Conservation (phyloP, 2,888 invertebrate species). For the Microplitis deprimator region DNA sequence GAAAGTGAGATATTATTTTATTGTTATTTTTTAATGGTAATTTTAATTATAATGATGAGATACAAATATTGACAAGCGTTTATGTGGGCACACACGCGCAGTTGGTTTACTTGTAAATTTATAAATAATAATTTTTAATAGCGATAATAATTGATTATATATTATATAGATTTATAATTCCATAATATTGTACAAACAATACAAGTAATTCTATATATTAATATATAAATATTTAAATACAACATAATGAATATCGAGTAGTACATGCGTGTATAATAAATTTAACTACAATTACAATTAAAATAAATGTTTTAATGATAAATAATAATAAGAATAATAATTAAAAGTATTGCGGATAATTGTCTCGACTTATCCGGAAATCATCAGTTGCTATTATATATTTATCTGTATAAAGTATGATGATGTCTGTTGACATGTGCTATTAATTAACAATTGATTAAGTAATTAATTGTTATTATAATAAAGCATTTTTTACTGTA, state of each 20-base stretch:
- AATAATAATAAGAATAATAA: no score
- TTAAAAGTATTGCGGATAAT: no score
- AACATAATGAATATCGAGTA: constrained; percentile 10
- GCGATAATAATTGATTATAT: constrained; percentile 18
- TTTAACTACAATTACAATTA: constrained; percentile 6
- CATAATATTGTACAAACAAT: constrained; percentile 39
- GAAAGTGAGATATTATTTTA: not conserved
- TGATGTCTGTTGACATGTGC: constrained; percentile 29
- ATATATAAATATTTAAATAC: constrained; percentile 19
- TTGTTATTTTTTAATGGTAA: constrained; percentile 3
- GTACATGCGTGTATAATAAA: not conserved
- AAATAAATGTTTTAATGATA: no score
- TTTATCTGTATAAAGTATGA: constrained; percentile 22
- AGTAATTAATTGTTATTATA: not conserved
- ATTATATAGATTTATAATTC: constrained; percentile 28
- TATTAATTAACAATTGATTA: not conserved
- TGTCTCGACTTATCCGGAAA: constrained; percentile 5
- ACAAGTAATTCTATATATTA: not conserved
- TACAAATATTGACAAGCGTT: constrained; percentile 17
- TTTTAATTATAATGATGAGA: constrained; percentile 4
- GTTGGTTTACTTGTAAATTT: no score
- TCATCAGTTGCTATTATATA: constrained; percentile 17
- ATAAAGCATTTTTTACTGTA: not conserved
- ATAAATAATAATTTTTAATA: no score
- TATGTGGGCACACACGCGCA: constrained; percentile 32